Conservation (phyloP, 2,797 vertebrate genomes). For the Heterohyrax brucei region DNA sequence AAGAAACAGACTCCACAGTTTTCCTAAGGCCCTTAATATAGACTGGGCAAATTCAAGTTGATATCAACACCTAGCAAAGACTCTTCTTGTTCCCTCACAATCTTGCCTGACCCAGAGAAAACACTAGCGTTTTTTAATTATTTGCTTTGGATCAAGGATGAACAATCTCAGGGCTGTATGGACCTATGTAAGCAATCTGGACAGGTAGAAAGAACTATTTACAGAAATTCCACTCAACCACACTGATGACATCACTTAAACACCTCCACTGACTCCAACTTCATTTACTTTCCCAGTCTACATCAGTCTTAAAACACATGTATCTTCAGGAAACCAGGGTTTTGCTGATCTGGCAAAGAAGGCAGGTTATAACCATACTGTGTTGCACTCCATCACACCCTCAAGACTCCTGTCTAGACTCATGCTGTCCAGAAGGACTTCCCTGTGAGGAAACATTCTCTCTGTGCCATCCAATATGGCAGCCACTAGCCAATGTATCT, state of each 20-base stretch:
- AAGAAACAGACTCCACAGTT: neutral
- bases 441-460: neutral
- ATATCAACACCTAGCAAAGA: neutral
- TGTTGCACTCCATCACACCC: neutral
- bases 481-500: neutral
- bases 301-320: neutral
- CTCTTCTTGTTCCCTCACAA: neutral
- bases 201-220: neutral
- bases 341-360: neutral
- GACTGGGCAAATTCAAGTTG: conserved; percentile 1
- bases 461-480: neutral
- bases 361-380: neutral
- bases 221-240: neutral
- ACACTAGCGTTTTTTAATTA: neutral
- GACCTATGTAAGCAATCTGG: too few species aligned
- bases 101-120: neutral
- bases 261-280: neutral
- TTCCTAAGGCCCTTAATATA: neutral
- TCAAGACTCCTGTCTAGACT: neutral
- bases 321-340: neutral
- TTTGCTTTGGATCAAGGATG: neutral
- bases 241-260: neutral
- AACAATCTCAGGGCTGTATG: neutral
- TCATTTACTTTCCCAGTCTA: neutral
- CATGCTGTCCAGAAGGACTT: neutral